Base-by-base conservation (phyloP, 2,888 invertebrate genomes). In the Eueremaeus valkanovi region DNA sequence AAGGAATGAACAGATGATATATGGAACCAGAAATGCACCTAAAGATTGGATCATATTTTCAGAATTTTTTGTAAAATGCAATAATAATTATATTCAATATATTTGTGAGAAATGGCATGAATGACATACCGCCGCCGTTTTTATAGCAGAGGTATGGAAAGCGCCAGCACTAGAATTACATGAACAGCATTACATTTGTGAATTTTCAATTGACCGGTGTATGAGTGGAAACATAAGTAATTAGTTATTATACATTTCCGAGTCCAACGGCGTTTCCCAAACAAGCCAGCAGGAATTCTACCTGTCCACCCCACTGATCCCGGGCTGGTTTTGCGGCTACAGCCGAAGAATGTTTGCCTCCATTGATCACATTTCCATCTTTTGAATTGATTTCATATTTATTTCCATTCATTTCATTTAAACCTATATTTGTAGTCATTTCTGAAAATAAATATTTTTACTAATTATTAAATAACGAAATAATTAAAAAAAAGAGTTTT, bases 121-220 rank as follows among this genome's bases (percentile, higher is more conserved):
- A 83, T n/a, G 31, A 58, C 85, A 84, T 82, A 90, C 92, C 95
- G 51, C 95, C 95, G 77, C 95, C 95, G 85, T 95, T 95, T 86
- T 95, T 94, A 85, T 95, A 95, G 85, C 95, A 95, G 80, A 95
- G 88, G 85, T 95, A 95, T 0, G 95, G 95, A 85, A 95, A 95
- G 80, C 95, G 87, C 93, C 93, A 94, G 5, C 72, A 72, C 55
- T 75, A 9, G 29, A 49, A 33, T n/a, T n/a, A n/a, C n/a, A n/a
- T n/a, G n/a, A n/a, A n/a, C 18, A 31, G 27, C n/a, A 31, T 70
- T 2, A 42, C 40, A n/a, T 68, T 40, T 11, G n/a, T 33, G 29
- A n/a, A 11, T n/a, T 27, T 42, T 31, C 6, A 21, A 29, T n/a
- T 72, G 33, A 33, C n/a, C 21, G 9, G 21, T 29, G 61, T 31